Percentiles rank a stretch among this genome's conserved stretches.
phyloP scores from a whole-genome alignment of 2,888 invertebrate species.

The Disparrhopalites patrizii region DNA sequence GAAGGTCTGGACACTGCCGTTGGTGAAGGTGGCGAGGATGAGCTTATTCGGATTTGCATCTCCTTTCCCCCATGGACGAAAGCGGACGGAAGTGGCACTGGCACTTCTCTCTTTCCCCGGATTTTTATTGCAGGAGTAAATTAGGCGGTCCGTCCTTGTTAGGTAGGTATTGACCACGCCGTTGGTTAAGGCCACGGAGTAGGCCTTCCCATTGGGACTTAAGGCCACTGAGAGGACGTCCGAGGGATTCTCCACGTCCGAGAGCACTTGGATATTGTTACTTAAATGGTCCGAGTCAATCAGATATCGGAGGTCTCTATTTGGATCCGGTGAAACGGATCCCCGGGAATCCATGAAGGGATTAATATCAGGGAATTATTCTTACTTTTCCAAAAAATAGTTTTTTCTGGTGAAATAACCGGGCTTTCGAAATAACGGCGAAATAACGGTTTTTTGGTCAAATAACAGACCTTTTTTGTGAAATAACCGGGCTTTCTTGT shows the following conservation, averaged over 20 bases:
- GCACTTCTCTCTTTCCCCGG: conserved; percentile 58
- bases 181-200: conserved; percentile 62
- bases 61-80: conserved; percentile 58
- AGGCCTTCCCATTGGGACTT: conserved; percentile 59
- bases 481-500: too few relatives aligned
- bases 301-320: background rate
- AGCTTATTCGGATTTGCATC: conserved; percentile 55
- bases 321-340: background rate
- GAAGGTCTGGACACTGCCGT: conserved; percentile 67
- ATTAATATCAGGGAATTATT: too few relatives aligned
- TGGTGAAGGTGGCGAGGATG: conserved; percentile 53
- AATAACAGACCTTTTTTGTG: too few relatives aligned
- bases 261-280: conserved; percentile 35
- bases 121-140: conserved; percentile 57
- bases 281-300: conserved; percentile 33
- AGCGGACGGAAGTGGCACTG: conserved; percentile 60
- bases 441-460: too few relatives aligned
- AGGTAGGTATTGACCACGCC: conserved; percentile 60
- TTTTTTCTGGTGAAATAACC: too few relatives aligned
- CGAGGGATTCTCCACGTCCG: conserved; percentile 32
- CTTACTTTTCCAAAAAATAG: too few relatives aligned
- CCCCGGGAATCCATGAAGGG: background rate
- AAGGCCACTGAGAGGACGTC: conserved; percentile 58
- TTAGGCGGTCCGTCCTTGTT: conserved; percentile 55
- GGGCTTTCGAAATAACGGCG: too few relatives aligned